Base-by-base conservation (phyloP, 2,797 vertebrate genomes). In the Gymnoscopelus braueri region DNA sequence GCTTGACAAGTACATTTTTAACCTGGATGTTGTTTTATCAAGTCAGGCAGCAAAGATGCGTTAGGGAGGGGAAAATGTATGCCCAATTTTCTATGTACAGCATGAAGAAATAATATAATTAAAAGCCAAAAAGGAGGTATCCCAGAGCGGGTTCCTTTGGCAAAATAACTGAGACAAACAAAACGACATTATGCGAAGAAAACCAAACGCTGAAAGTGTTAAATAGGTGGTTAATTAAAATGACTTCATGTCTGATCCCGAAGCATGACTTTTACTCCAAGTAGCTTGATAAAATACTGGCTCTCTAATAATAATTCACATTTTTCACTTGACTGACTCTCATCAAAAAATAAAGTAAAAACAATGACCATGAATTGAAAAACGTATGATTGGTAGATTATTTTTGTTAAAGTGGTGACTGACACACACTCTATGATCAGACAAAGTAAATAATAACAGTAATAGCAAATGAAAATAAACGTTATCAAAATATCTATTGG, bases 401-500 rank as follows among this genome's bases (percentile, higher is more conserved):
- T 39, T 15, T 57, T 64, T 35, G 52, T 65, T 68, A 74, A 67
- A 78, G 67, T 69, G 57, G 14, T 24, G 26, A 67, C 62, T 57
- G 72, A 72, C 58, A 66, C 10, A 84, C 74, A 78, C 63, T 74
- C 66, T 77, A 67, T 86, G 73, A 79, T 66, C 57, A 70, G 56
- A 71, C 73, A 58, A 58, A 80, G 61, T 56, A 83, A 85, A 55
- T 78, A 75, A 57, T 52, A 80, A 69, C 44, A 67, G 79, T 75
- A 77, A 80, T 72, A 65, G 52, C 63, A 84, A 61, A 7, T 53
- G 44, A n/a, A 80, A 84, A 81, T 49, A 69, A 80, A 79, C 35
- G 74, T 84, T 84, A 88, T 87, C 73, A 91, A 92, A 93, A 90
- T 81, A 91, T 84, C 82, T 88, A 88, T 78, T 78, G 78, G 80